Conservation (phyloP, 2,113 vertebrate genomes). For the Dicrurus megarhynchus region DNA sequence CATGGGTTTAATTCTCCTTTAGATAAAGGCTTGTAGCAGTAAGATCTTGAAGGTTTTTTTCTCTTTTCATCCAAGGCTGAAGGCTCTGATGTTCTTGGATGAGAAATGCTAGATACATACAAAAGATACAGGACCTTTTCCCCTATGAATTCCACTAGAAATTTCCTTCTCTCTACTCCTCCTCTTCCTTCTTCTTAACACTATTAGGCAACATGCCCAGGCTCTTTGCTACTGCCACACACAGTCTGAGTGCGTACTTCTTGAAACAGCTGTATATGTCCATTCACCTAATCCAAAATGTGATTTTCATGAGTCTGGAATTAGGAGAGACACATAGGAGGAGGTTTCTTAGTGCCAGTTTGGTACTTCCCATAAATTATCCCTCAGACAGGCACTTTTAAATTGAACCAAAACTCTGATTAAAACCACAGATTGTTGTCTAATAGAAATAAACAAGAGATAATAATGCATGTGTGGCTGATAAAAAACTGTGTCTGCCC, state of each 20-base stretch:
- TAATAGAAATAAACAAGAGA: neutral
- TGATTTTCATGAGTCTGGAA: neutral
- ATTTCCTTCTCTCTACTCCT: neutral
- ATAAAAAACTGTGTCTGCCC: neutral
- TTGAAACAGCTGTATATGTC: neutral
- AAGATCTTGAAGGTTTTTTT: neutral
- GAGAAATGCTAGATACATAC: neutral
- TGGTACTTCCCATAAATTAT: neutral
- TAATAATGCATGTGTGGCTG: fast-evolving
- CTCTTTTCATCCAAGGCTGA: neutral
- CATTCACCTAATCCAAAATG: neutral
- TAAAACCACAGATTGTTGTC: neutral
- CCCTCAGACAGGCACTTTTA: neutral
- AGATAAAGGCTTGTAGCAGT: constrained; percentile 12
- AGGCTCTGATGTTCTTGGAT: neutral
- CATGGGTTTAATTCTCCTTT: constrained; percentile 7
- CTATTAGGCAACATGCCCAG: neutral
- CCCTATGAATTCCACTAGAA: neutral
- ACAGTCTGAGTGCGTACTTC: neutral
- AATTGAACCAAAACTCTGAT: neutral
- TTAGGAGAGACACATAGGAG: neutral
- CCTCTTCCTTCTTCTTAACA: neutral
- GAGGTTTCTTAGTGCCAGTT: neutral
- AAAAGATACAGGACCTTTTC: neutral
- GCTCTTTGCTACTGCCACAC: neutral